phyloP scores from a whole-genome alignment of 2,113 vertebrate species.

The Chionis minor region DNA sequence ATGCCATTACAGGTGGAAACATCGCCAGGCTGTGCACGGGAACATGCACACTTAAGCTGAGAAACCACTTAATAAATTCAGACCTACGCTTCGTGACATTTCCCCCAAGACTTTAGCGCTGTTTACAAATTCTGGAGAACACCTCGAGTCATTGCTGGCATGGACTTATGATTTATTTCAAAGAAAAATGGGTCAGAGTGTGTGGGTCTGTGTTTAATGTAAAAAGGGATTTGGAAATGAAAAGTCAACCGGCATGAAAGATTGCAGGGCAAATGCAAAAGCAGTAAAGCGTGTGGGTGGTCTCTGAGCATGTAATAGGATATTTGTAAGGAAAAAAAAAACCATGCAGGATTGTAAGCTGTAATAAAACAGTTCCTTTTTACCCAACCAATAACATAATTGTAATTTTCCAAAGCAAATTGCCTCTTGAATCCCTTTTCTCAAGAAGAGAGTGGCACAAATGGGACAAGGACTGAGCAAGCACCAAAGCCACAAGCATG shows the following conservation, averaged over 20 bases:
- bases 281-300: constrained; percentile 70
- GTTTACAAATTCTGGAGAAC: constrained; percentile 77
- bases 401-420: constrained; percentile 7
- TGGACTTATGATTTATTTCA: constrained; percentile 74
- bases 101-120: constrained; percentile 72
- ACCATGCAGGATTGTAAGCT: not conserved
- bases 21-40: constrained; percentile 6
- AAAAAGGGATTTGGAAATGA: constrained; percentile 77
- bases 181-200: constrained; percentile 75
- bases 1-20: constrained; percentile 25
- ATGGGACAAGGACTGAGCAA: not conserved
- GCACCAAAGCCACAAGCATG: accelerated
- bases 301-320: constrained; percentile 53
- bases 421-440: not conserved
- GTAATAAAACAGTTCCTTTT: constrained; percentile 42
- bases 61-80: constrained; percentile 71
- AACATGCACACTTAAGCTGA: constrained; percentile 38
- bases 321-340: constrained; percentile 39
- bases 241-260: constrained; percentile 78
- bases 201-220: constrained; percentile 78
- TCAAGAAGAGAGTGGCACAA: not conserved
- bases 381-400: not conserved
- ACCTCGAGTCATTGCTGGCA: constrained; percentile 68
- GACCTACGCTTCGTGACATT: constrained; percentile 67
- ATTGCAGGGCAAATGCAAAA: constrained; percentile 71